Conservation (phyloP, 2,888 invertebrate species). For the Tanypteryx hageni region DNA sequence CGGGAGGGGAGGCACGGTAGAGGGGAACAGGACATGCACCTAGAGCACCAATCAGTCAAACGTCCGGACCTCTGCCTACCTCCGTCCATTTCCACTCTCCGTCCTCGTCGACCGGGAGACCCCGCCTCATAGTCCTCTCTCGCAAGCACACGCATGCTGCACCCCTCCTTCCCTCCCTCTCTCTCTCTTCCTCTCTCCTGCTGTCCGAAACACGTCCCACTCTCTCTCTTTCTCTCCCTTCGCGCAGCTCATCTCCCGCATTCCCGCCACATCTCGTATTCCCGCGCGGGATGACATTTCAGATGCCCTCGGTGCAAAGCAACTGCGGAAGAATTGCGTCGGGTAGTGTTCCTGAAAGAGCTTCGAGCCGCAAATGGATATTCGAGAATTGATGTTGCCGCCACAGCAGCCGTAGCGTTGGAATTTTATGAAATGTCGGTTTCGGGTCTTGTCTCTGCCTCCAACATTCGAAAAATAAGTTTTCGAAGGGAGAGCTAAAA, state of each 20-base stretch:
- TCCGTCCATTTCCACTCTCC: constrained; percentile 41
- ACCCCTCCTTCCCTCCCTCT: not conserved
- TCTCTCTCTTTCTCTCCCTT: not conserved
- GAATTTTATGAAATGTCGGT: not conserved
- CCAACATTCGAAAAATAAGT: too few relatives aligned
- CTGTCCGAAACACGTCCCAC: constrained; percentile 59
- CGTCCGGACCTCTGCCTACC: constrained; percentile 55
- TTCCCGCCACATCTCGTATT: constrained; percentile 2
- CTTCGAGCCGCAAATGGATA: too few relatives aligned
- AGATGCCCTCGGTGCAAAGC: constrained; percentile 31
- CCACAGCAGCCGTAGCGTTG: not conserved
- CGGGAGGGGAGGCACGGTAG: not conserved
- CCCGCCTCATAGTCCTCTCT: not conserved
- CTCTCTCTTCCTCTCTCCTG: not conserved
- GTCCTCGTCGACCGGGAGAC: not conserved
- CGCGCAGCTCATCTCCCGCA: not conserved
- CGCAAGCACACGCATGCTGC: not conserved
- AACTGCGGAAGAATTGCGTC: not conserved
- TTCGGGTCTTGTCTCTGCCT: too few relatives aligned
- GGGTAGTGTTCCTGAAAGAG: too few relatives aligned
- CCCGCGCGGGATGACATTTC: constrained; percentile 50
- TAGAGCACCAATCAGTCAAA: constrained; percentile 57
- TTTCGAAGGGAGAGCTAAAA: too few relatives aligned
- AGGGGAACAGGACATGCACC: constrained; percentile 44
- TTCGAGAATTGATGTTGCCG: not conserved